phyloP scores from a whole-genome alignment of 2,888 invertebrate species.

The Scaptomyza cyrtandrae region DNA sequence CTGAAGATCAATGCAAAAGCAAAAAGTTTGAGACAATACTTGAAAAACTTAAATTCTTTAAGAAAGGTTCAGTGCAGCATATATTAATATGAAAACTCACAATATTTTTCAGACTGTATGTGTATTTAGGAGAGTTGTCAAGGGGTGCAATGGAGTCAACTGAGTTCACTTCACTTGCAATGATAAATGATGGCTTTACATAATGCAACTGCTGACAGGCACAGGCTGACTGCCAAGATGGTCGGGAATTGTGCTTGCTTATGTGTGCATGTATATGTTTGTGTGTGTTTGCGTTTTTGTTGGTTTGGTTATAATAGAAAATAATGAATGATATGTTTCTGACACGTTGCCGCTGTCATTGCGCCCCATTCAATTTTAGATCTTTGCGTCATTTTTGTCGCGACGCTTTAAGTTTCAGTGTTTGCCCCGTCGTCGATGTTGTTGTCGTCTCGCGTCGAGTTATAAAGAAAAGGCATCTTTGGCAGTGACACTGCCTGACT shows the following conservation, averaged over 20 bases:
- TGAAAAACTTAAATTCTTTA: too few relatives aligned
- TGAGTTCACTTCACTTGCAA: conserved; percentile 76
- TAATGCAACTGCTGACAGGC: conserved; percentile 76
- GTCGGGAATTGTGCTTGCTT: conserved; percentile 1
- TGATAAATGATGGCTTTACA: conserved; percentile 75
- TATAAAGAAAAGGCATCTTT: conserved; percentile 62
- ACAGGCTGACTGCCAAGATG: conserved; percentile 34
- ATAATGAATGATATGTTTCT: conserved; percentile 80
- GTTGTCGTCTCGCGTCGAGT: conserved; percentile 37
- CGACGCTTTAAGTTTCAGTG: conserved; percentile 63
- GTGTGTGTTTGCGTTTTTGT: conserved; percentile 21
- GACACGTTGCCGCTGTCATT: conserved; percentile 74
- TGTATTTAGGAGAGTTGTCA: neutral
- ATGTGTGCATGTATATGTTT: conserved; percentile 2
- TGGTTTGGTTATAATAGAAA: conserved; percentile 73
- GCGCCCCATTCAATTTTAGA: conserved; percentile 65
- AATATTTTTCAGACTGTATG: neutral
- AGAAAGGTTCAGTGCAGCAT: too few relatives aligned
- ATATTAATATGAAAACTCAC: too few relatives aligned
- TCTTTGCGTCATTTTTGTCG: conserved; percentile 45
- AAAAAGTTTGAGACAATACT: too few relatives aligned
- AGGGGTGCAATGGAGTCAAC: conserved; percentile 70
- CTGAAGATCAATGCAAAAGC: too few relatives aligned
- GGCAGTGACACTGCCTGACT: conserved; percentile 71
- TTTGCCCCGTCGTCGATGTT: neutral